phyloP scores from a whole-genome alignment of 2,888 invertebrate species.

The Boloria euphrosyne region DNA sequence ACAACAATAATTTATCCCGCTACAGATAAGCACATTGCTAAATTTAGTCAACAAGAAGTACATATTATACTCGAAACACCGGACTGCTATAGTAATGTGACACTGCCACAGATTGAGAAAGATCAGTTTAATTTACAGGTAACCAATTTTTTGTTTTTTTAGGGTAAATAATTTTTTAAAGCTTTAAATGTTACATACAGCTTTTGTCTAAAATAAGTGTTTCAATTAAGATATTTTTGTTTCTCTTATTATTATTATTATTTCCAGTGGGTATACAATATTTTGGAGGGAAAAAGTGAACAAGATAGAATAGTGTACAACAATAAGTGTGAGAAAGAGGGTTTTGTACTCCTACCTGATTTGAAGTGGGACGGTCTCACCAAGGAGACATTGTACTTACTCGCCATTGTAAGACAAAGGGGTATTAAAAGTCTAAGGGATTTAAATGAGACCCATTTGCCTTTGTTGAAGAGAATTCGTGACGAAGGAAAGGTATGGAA shows the following conservation, averaged over 20 bases:
- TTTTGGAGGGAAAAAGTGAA: slow-evolving; percentile 95
- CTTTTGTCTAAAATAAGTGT: too few relatives aligned
- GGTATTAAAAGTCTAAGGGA: slow-evolving; percentile 93
- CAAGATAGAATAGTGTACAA: slow-evolving; percentile 90
- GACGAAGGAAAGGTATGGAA: slow-evolving; percentile 85
- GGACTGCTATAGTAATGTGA: slow-evolving; percentile 89
- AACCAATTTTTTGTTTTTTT: slow-evolving; percentile 31
- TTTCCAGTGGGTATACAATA: slow-evolving; percentile 97
- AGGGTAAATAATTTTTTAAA: not conserved
- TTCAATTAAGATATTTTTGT: too few relatives aligned
- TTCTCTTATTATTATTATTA: not conserved
- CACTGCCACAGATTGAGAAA: slow-evolving; percentile 88
- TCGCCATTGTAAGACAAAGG: slow-evolving; percentile 89
- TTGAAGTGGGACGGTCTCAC: slow-evolving; percentile 96
- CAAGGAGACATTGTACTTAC: slow-evolving; percentile 90
- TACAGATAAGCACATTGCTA: slow-evolving; percentile 94
- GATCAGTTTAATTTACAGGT: slow-evolving; percentile 92
- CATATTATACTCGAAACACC: slow-evolving; percentile 93
- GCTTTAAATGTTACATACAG: too few relatives aligned
- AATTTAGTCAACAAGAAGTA: slow-evolving; percentile 88
- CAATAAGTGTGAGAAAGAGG: slow-evolving; percentile 85
- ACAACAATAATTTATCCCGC: slow-evolving; percentile 96
- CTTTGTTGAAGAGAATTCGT: slow-evolving; percentile 90
- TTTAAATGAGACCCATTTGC: slow-evolving; percentile 88
- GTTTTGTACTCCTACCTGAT: slow-evolving; percentile 96